Evolutionary conservation across 1,140 invertebrate species (phyloP), one percentile per base, ranked within the genome.

Genomic region (Megathymus violae): DNA sequence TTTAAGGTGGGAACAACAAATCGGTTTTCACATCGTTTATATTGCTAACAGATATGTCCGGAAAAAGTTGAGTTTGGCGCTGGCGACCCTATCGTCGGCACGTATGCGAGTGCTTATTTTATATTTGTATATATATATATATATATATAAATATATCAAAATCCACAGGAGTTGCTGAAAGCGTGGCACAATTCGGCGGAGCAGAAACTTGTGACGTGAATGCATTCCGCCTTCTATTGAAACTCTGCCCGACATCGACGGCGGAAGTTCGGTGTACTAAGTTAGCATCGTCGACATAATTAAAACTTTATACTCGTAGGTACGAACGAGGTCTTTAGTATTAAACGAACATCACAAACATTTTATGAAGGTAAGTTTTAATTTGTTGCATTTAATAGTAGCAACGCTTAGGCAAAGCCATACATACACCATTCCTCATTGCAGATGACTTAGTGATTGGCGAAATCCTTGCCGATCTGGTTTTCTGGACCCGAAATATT

Each of bases 191-290:
- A 51, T 62, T 51, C 40, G 46, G 47, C 54, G 44, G 34, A 40
- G 43, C 22, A 43, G 14, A 43, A 64, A 59, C 66, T 65, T 62
- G 56, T 34, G 62, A 72, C 70, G 56, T 71, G 58, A 62, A 60
- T 67, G 67, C 51, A 38, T 31, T 62, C 50, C 59, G 62, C 36
- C 17, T 34, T 60, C 59, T 47, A 73, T 67, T 72, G 58, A 67
- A 71, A 70, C 36, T 22, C 2, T 40, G 15, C 17, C 7, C 38
- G 60, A 13, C 13, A 25, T 11, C 27, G 25, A 19, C 15, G 41
- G 16, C 17, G 14, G 43, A 60, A 47, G 36, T 38, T 43, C 31
- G 54, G 54, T 19, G 17, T 4, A 9, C 31, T 17, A 51, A 51
- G 48, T 51, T 51, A 38, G 27, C 48, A 36, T 17, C 48, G 48